Conservation (phyloP, 1,140 invertebrate species). For the Magallana angulata region DNA sequence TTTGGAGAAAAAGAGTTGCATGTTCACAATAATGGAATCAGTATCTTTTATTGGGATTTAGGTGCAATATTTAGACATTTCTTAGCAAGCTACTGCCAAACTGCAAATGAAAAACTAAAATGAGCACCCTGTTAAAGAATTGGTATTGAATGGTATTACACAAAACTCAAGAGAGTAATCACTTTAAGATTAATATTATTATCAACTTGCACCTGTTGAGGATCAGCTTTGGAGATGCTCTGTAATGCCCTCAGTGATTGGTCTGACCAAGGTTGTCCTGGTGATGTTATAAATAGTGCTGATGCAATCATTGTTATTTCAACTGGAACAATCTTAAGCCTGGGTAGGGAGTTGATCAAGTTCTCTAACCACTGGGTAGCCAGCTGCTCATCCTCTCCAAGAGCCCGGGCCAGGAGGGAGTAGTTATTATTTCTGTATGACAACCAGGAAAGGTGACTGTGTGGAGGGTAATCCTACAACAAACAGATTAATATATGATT, state of each 20-base stretch:
- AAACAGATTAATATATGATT: background rate
- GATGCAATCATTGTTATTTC: conserved; percentile 52
- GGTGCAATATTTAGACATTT: no score
- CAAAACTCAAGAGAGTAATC: no score
- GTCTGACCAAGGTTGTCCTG: conserved; percentile 1
- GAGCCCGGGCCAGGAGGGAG: conserved; percentile 28
- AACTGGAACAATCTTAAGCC: conserved; percentile 47
- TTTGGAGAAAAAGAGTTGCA: no score
- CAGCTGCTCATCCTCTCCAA: background rate
- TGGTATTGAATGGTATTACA: no score
- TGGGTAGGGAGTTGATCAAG: conserved; percentile 42
- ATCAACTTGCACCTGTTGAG: conserved; percentile 53
- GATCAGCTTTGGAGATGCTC: conserved; percentile 55
- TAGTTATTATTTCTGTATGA: conserved; percentile 26
- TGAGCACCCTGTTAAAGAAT: no score
- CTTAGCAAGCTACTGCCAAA: no score
- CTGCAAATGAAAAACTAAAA: no score
- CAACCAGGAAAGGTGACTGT: background rate
- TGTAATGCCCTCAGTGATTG: conserved; percentile 43
- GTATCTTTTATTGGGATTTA: no score
- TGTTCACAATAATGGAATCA: no score
- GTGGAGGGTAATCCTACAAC: background rate
- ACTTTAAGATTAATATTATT: no score
- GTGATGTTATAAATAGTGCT: conserved; percentile 55
- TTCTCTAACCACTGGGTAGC: conserved; percentile 51